A percentile compares a stretch with the other conserved stretches of the same genome.
phyloP scores from a whole-genome alignment of 2,888 invertebrate genomes.

The Caenorhabditis zanzibari region DNA sequence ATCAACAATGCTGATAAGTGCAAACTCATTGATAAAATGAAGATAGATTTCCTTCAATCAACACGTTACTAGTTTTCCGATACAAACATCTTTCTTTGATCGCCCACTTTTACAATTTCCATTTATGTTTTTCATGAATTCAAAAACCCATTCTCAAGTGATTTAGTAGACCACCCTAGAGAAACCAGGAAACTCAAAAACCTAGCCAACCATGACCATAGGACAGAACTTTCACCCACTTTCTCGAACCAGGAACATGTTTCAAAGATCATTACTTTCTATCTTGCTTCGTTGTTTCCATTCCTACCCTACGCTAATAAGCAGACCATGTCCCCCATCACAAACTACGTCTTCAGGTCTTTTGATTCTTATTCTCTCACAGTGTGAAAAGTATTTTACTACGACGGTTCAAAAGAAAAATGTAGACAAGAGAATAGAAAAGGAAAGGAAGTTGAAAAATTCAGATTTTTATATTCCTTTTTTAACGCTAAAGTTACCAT shows the following conservation, averaged over 20 bases:
- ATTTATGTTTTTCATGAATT: constrained; percentile 2
- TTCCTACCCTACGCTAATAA: background rate
- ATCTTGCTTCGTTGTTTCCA: constrained; percentile 5
- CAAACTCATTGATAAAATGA: background rate
- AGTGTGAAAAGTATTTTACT: too few species aligned
- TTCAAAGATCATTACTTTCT: constrained; percentile 11
- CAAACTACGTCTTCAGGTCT: background rate
- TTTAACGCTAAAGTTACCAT: too few species aligned
- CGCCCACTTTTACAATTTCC: too few species aligned
- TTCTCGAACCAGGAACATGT: constrained; percentile 25
- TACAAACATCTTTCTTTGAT: too few species aligned
- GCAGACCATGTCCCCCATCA: constrained; percentile 28
- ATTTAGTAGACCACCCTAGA: constrained; percentile 4
- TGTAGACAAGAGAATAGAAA: too few species aligned
- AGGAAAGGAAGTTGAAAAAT: too few species aligned
- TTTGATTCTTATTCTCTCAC: background rate
- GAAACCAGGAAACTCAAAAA: constrained; percentile 17
- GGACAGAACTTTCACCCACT: constrained; percentile 18
- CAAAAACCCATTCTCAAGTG: background rate
- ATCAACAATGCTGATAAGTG: background rate
- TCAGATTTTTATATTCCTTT: too few species aligned
- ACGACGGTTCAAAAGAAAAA: too few species aligned
- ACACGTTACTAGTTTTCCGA: too few species aligned
- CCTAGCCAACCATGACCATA: constrained; percentile 23
- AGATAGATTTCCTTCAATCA: background rate